Percentiles rank a stretch among this genome's conserved stretches.
Evolutionary conservation across 2,888 invertebrate genomes (phyloP).

Genomic region (Coecobrya sp.): DNA sequence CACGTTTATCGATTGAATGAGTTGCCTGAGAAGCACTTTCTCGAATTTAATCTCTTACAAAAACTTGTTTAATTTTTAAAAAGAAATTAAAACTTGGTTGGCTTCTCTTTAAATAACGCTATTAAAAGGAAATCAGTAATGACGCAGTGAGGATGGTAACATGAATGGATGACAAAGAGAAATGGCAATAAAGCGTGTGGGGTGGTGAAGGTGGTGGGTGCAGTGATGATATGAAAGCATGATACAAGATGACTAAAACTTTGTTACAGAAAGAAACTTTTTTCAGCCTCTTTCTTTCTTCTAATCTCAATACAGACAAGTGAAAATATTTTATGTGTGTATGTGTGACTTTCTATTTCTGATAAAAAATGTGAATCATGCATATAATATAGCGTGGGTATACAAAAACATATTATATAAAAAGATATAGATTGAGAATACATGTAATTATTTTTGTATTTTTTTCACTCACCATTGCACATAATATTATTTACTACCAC

Average conservation of each 20-base stretch:
- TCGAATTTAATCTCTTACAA: too few species aligned
- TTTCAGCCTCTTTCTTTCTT: too few species aligned
- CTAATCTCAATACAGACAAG: too few species aligned
- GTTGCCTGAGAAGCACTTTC: too few species aligned
- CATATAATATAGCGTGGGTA: background rate
- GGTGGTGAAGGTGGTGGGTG: background rate
- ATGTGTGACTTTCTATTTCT: background rate
- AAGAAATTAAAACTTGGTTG: too few species aligned
- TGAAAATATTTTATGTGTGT: too few species aligned
- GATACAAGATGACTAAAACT: slow-evolving; percentile 2
- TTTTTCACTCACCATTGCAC: slow-evolving; percentile 68
- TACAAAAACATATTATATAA: background rate
- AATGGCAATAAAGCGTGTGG: background rate
- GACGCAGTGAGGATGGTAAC: background rate
- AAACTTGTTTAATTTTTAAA: background rate
- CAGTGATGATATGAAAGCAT: background rate
- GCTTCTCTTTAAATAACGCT: too few species aligned
- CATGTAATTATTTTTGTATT: background rate
- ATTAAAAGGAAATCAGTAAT: background rate
- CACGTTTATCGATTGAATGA: too few species aligned
- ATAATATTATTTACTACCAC: slow-evolving; percentile 53
- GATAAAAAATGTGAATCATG: too few species aligned
- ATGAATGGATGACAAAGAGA: background rate
- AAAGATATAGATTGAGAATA: background rate
- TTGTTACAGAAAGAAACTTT: too few species aligned